These are phyloP conservation scores for Apeira syringaria DNA, from an alignment of 2,888 invertebrate species.

Conservation along the genomic window DNA sequence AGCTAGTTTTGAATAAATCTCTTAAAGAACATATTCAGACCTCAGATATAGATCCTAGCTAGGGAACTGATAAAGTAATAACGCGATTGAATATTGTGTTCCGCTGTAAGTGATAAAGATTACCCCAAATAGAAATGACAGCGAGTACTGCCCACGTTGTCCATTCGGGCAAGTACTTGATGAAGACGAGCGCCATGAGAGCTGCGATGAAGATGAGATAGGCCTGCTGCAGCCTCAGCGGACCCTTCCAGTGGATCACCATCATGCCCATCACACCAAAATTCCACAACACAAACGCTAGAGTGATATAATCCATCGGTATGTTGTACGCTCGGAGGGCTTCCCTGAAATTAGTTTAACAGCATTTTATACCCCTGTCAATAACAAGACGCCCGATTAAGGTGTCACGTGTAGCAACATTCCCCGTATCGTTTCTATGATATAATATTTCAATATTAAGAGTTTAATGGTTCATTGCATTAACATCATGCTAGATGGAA, in stretches of 20 bases:
- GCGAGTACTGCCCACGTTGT: constrained; percentile 99
- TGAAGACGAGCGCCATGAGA: constrained; percentile 98
- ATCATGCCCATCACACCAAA: constrained; percentile 99
- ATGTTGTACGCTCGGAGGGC: constrained; percentile 96
- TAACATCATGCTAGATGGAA: too few species aligned
- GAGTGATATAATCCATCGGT: constrained; percentile 96
- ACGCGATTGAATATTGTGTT: too few species aligned
- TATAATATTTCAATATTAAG: too few species aligned
- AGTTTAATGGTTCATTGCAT: too few species aligned
- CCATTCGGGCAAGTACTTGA: constrained; percentile 99
- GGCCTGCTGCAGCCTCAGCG: constrained; percentile 95
- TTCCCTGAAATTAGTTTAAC: constrained; percentile 84
- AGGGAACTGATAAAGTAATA: too few species aligned
- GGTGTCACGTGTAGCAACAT: too few species aligned
- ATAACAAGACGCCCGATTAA: too few species aligned
- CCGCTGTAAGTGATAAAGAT: background rate
- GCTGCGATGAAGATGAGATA: constrained; percentile 99
- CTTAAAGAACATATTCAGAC: too few species aligned
- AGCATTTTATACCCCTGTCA: too few species aligned
- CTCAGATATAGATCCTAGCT: too few species aligned
- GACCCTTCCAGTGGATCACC: constrained; percentile 99
- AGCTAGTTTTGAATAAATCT: too few species aligned
- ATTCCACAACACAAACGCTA: constrained; percentile 96
- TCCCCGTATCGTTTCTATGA: too few species aligned
- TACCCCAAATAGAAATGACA: constrained; percentile 99